These are phyloP conservation scores for Brienomyrus brachyistius DNA, from an alignment of 2,113 vertebrate species.

Conservation along the genomic window DNA sequence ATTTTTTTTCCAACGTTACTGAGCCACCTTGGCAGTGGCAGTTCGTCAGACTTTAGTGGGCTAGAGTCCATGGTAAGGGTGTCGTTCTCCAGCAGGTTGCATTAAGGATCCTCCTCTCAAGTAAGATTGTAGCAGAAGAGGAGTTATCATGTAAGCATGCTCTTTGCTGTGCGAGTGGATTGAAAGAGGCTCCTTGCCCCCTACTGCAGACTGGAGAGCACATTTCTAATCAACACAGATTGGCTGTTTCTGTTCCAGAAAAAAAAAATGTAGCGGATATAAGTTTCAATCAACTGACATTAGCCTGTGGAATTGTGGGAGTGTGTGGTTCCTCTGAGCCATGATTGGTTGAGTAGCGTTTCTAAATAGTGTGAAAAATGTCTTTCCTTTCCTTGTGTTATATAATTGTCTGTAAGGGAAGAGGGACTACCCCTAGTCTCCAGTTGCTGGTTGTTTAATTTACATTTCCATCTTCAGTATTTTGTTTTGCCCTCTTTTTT, in stretches of 20 bases:
- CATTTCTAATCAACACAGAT: not conserved
- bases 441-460: slow-evolving; percentile 14
- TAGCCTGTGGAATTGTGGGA: not conserved
- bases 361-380: not conserved
- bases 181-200: slow-evolving; percentile 22
- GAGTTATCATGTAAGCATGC: slow-evolving; percentile 22
- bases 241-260: not conserved
- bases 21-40: not conserved
- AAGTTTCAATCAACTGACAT: not conserved
- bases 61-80: not conserved
- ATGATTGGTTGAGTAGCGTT: not conserved
- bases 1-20: not conserved
- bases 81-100: not conserved
- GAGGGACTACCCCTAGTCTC: slow-evolving; percentile 18
- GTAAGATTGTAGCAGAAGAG: not conserved
- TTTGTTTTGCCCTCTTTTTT: slow-evolving; percentile 16
- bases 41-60: not conserved
- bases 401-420: slow-evolving; percentile 3
- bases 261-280: not conserved
- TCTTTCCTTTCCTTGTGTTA: not conserved
- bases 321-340: not conserved
- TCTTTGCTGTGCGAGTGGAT: slow-evolving; percentile 36
- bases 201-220: not conserved
- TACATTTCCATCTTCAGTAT: not conserved
- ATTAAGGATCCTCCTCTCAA: not conserved